Evolutionary conservation across 2,888 invertebrate genomes (phyloP), one percentile per base, ranked within the genome.

Genomic region (Lasioglossum villosulum): DNA sequence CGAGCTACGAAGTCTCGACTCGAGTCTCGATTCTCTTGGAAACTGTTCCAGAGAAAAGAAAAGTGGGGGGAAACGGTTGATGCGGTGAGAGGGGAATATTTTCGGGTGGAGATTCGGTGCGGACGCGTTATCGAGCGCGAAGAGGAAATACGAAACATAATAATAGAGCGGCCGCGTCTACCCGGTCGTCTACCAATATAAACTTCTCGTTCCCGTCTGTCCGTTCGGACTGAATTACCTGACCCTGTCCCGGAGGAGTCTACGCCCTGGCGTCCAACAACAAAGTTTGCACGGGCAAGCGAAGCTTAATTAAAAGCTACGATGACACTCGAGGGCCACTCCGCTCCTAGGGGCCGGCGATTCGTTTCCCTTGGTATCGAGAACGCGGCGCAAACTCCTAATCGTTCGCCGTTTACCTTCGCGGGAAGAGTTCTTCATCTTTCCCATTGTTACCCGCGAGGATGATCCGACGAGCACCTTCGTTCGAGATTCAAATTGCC

Each of bases 291-390:
- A 86, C 89, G 82, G 84, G 74, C 90, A 83, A 91, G 90, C 86
- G 89, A 89, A 91, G 90, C 91, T 91, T 91, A 91, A 91, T 91
- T 91, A 91, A 90, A 91, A 91, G 91, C 91, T 89, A 89, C 91
- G 88, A 90, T 87, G 91, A 89, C 90, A 89, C 90, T 90, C 90
- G 84, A 90, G 88, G 89, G 89, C 89, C 90, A 82, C 84, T 90
- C 82, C 16, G 77, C 75, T 77, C 71, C 75, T 34, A 30, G n/a
- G 68, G 88, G 74, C 75, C 86, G 68, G 37, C 88, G 82, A 90
- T 90, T 90, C 89, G 86, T 88, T 90, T 86, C 80, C 80, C 84
- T 63, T 39, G 82, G 82, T 88, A 90, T 90, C 88, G 87, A 48
- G 73, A 84, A 82, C 72, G 75, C 63, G 63, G 59, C 78, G 77